Base-by-base conservation (phyloP, 2,888 invertebrate genomes). In the Agonopterix alstromeriana region DNA sequence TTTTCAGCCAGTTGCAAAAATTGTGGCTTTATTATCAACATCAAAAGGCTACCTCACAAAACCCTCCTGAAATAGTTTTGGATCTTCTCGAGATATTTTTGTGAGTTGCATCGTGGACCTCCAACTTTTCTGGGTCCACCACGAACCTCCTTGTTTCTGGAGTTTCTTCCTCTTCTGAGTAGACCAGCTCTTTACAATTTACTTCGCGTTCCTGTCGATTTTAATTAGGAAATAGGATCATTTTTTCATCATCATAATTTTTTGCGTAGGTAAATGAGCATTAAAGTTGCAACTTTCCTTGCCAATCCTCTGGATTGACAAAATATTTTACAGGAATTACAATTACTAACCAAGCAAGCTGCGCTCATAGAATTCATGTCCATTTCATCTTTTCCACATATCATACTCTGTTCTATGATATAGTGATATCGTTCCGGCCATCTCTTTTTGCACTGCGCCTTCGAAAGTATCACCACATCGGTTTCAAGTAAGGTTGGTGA, bases 351-450 rank as follows among this genome's bases (percentile, higher is more conserved):
- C 49, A 47, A 52, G 52, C 85, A 86, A 8, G 67, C 45, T 0
- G 45, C 49, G 40, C 61, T 68, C 67, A 80, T 66, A 0, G 59
- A 42, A 0, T 73, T 71, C 0, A 48, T 48, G 10, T 73, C 74
- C 7, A 64, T 46, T 0, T 58, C 58, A 36, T 82, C 82, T 38
- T 73, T 86, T 1, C 74, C 73, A 53, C 87, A 87, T 8, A 87
- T 63, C 81, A 84, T 82, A 27, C 62, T 53, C 0, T 74, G 58
- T 0, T 85, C 79, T 0, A 87, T 84, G 46, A 85, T 65, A 52
- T 68, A 59, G 55, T 84, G 82, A 61, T 87, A 87, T 0, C 78
- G 68, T 8, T 67, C 49, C 0, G 73, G 71, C 87, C 87, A 87
- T 0, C 67, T 61, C 10, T 60, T 71, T 59, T 77, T 81, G 56